Base-by-base conservation (phyloP, 2,797 vertebrate genomes). In the Labeo calbasu region DNA sequence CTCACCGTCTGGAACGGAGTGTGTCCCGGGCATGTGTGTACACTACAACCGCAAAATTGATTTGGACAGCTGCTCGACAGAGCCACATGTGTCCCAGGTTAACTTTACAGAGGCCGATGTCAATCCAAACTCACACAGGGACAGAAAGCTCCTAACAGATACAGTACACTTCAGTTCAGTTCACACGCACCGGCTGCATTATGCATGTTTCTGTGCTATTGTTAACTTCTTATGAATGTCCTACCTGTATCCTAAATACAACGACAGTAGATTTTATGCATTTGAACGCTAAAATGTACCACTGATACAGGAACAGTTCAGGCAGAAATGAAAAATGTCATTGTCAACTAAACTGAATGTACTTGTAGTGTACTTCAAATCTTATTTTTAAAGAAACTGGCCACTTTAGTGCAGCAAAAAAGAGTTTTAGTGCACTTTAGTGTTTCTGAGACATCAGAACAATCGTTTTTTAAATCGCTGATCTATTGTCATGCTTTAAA, bases 11-110 rank as follows among this genome's bases (percentile, higher is more conserved):
- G 84, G 84, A 79, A 83, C 86, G 75, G 77, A 83, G 77, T 85
- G 83, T 79, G 83, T 81, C 84, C 65, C n/a, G 28, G 72, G 48
- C 65, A 70, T 21, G 73, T 82, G 65, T 86, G 85, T 86, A 86
- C 75, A 82, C 77, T 79, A 82, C 75, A 86, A 78, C 57, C 85
- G 59, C 85, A 86, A 83, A 83, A 79, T 79, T 86, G 81, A 86
- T 86, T 83, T 83, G 76, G 85, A 86, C 80, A 86, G 85, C 80
- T 82, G 80, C 85, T 86, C 46, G 25, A 78, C 66, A 82, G 69
- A 83, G 85, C 76, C 81, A 83, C 84, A 85, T 82, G 84, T 79
- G 76, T 86, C 75, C 85, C 59, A 75, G 75, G 81, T 83, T 79
- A 83, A 86, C 80, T 86, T 83, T 83, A 83, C 68, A 68, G 80